Evolutionary conservation across 2,113 vertebrate species (phyloP), one percentile per base, ranked within the genome.

Genomic region (Corythornis madagascariensis): DNA sequence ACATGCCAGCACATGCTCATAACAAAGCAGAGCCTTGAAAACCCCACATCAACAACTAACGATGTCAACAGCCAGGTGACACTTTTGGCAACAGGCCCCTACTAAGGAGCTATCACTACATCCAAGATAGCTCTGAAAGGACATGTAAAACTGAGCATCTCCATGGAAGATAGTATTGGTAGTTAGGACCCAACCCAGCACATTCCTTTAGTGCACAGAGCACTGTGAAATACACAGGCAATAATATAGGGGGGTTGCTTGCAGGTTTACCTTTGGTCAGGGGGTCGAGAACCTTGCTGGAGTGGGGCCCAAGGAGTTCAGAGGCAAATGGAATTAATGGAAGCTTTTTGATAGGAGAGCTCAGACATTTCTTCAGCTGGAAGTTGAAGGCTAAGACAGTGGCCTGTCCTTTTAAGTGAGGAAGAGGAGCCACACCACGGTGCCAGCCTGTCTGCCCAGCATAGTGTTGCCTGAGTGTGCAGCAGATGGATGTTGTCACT

Each of bases 111-210:
- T 70, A 67, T 65, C 48, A 53, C 66, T 84, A 77, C 77, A 84
- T 94, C 78, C 26, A 25, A 87, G 78, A 38, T 21, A 65, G 86
- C 89, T 90, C 79, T 90, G 69, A 92, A 52, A 86, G 86, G 86
- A 95, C 7, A 5, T 20, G 28, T 74, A 61, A 69, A 85, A 89
- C 45, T 10, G 24, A 93, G 70, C 29, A 69, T 79, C 52, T 76
- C n/a, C 82, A 40, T 63, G 76, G 57, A 85, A 91, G 40, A 33
- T 63, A 79, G 82, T 42, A 59, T 25, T 57, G 61, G 25, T 84
- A 25, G 42, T 61, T 81, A 84, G 77, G 73, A 83, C 19, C 33
- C 56, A 47, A 66, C 47, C 70, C 48, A 45, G 74, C 55, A 53
- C 14, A 20, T 83, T 52, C n/a, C 53, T 61, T 56, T 38, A 64